Base-by-base conservation (phyloP, 2,888 invertebrate genomes). In the Venustoraphidia nigricollis region DNA sequence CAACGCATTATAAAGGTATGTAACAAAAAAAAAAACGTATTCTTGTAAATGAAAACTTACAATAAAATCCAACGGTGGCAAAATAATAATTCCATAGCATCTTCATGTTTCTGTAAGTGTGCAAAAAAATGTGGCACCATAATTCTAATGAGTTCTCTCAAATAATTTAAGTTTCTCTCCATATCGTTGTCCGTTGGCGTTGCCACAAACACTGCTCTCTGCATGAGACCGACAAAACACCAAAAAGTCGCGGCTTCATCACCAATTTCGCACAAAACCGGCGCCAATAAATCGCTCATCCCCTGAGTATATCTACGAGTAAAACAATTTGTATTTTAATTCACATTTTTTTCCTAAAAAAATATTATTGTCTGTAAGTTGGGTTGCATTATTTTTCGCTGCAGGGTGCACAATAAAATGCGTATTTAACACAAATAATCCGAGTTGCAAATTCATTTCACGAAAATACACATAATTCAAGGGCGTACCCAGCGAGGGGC, bases 161-260 rank as follows among this genome's bases (percentile, higher is more conserved):
- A 73, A 61, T 85, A 93, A 58, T 81, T 81, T 59, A 96, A 71
- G 61, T 93, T 93, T 58, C 83, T 81, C 62, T 96, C 95, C 84
- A 96, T 94, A 61, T 94, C 94, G 60, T 83, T 81, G 64, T 93
- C 93, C 4, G 90, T 92, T 2, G 95, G 94, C 0, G 92, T 91
- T 57, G 91, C 92, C 1, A 95, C 91, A 61, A 95, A 95, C 56
- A 93, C 88, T 1, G 93, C 91, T 56, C 87, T 76, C 60, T 95
- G 88, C 92, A 97, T 94, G 50, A 95, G 75, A 1, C 94, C 94
- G 34, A 91, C 93, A 65, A 97, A 97, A 62, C 95, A 94, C 96
- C 96, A 96, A 64, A 96, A 97, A 1, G 95, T 84, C 61, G 95
- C 94, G 2, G 92, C 86, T 68, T 97, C 96, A 61, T 92, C 89